Evolutionary conservation across 2,888 invertebrate genomes (phyloP), one percentile per base, ranked within the genome.

Genomic region (Melanchra persicariae): DNA sequence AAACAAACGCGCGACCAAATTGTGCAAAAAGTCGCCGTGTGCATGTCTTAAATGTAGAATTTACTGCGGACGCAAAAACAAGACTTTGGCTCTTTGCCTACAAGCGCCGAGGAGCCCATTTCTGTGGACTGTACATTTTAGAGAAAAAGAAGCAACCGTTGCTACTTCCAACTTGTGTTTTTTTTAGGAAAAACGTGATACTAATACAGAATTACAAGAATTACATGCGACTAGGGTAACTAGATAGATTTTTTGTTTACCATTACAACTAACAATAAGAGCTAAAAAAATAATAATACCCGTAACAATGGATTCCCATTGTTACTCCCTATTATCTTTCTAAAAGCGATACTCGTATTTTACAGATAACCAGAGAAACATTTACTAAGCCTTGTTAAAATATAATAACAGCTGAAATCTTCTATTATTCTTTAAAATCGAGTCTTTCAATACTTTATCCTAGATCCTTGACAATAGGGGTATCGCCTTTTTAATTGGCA

Each of bases 31-130:
- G 37, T 71, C 58, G 22, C 62, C 45, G 52, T 65, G 81, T 60
- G 81, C 65, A 69, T 61, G 55, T 71, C 68, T 65, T 71, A 77
- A 71, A 64, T 77, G 77, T 66, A 63, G 68, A 81, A 81, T 79
- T 79, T 81, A 81, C 77, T 71, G 71, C 68, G 24, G 51, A 59
- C 6, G 77, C 63, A 64, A 80, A 81, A 79, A 77, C 72, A 69
- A 68, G 47, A 51, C n/a, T 51, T 81, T 79, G 79, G 79, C 79
- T 79, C 82, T 22, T 49, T 79, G 79, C 79, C 79, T 81, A 55
- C 78, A 62, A 68, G 64, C 58, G 64, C 61, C 54, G 34, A 54
- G 66, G 30, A 68, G 58, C 40, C 71, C 58, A 81, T 68, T 79
- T 71, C 77, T 68, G 82, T 71, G 59, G 81, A 71, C 67, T 79